Percentiles rank a stretch among this genome's conserved stretches.
phyloP scores from a whole-genome alignment of 2,113 vertebrate species.

The Pipa parva region DNA sequence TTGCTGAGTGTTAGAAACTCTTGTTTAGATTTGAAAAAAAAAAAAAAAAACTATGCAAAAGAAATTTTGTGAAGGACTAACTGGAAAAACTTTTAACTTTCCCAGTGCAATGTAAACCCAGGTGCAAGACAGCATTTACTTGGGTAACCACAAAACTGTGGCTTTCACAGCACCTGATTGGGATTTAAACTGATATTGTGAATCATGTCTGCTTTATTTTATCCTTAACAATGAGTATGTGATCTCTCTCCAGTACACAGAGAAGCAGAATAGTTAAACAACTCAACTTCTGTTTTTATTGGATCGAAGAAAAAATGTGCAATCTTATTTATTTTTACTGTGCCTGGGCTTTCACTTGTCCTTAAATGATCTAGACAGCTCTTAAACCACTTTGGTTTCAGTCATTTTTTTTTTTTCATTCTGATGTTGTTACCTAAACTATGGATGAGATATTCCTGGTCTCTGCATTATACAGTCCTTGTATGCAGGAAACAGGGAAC shows the following conservation, averaged over 20 bases:
- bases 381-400: slow-evolving; percentile 34
- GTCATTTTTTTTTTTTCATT: neutral
- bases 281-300: slow-evolving; percentile 32
- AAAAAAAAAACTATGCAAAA: rapidly evolving
- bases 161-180: neutral
- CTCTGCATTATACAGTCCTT: slow-evolving; percentile 34
- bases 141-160: rapidly evolving
- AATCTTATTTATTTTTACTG: slow-evolving; percentile 8
- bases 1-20: neutral
- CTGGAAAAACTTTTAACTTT: neutral
- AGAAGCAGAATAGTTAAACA: slow-evolving; percentile 31
- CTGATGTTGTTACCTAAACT: slow-evolving; percentile 19
- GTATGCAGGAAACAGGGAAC: slow-evolving; percentile 49
- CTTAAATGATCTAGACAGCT: slow-evolving; percentile 55
- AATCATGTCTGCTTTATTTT: slow-evolving; percentile 4
- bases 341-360: slow-evolving; percentile 46
- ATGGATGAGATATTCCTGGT: slow-evolving; percentile 30
- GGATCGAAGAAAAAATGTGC: slow-evolving; percentile 20
- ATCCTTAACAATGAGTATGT: slow-evolving; percentile 5
- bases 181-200: neutral
- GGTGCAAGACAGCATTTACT: neutral
- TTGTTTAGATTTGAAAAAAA: rapidly evolving
- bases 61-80: neutral
- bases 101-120: neutral
- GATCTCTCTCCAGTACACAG: neutral